Evolutionary conservation across 2,113 vertebrate genomes (phyloP), one percentile per base, ranked within the genome.

Genomic region (Fulmarus glacialis): DNA sequence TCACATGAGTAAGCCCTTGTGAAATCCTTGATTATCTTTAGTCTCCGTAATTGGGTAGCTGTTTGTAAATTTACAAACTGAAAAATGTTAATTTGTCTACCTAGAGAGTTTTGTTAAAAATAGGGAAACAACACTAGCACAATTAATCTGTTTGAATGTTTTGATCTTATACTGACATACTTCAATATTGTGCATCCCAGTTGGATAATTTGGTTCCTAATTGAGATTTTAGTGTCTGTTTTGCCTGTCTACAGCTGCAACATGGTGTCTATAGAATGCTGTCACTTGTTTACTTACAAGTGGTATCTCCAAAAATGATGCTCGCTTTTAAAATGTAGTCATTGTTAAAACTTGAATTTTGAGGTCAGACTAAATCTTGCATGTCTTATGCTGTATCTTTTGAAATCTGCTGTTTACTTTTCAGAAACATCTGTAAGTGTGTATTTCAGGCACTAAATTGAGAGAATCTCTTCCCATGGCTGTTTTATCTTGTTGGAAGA

Each of bases 191-290:
- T 60, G 45, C 38, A 62, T 96, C 92, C 80, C 94, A 43, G 62
- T 89, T 71, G 92, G 67, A 68, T 79, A 47, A 90, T 95, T 95
- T 93, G 62, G 40, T 70, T 90, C 56, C 53, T 78, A 67, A 92
- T 93, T 82, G 70, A 96, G 60, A 77, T 96, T 96, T 84, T 93
- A 60, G 10, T 95, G 55, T 27, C 59, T 91, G 21, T 70, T 90
- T 82, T 90, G 73, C 62, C 29, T 93, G 55, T 78, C 59, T 86
- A 23, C 59, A 36, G 66, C 83, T 92, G 59, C 63, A 90, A 1
- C 9, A 6, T 73, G 68, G 34, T 82, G 45, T 74, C 80, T 94
- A 0, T 59, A 48, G 47, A 87, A 63, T 3, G 8, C 36, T 60
- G 34, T 63, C 40, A 19, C 24, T 94, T 92, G 32, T 78, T 92